Evolutionary conservation across 1,140 invertebrate species (phyloP).

Genomic region (Neomicropteryx cornuta): DNA sequence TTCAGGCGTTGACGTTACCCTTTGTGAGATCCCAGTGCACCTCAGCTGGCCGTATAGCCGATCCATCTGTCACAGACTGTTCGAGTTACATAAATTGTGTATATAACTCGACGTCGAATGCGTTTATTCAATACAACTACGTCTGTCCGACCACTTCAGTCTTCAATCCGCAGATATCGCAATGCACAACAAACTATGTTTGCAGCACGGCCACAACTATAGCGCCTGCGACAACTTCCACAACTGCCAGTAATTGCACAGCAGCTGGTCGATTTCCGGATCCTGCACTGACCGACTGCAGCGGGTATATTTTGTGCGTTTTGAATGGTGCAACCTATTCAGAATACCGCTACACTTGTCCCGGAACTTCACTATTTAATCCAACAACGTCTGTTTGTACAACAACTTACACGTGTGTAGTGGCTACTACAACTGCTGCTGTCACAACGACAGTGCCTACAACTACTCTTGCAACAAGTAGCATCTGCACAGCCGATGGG

Average conservation of each 20-base stretch:
- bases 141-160: slow-evolving; percentile 22
- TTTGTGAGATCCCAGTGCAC: too few relatives aligned
- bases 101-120: slow-evolving; percentile 11
- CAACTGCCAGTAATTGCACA: slow-evolving; percentile 18
- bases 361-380: slow-evolving; percentile 21
- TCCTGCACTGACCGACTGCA: slow-evolving; percentile 20
- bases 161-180: slow-evolving; percentile 16
- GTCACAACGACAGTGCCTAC: slow-evolving; percentile 25
- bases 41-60: too few relatives aligned
- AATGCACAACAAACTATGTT: slow-evolving; percentile 18
- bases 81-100: slow-evolving; percentile 18
- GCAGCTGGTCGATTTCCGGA: slow-evolving; percentile 24
- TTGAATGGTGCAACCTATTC: slow-evolving; percentile 17
- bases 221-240: slow-evolving; percentile 12
- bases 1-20: too few relatives aligned
- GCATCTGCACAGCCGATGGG: slow-evolving; percentile 21
- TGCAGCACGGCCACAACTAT: slow-evolving; percentile 15
- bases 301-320: slow-evolving; percentile 25
- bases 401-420: too few relatives aligned
- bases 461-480: slow-evolving; percentile 16
- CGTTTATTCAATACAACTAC: slow-evolving; percentile 21
- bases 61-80: too few relatives aligned
- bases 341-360: slow-evolving; percentile 24
- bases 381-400: too few relatives aligned
- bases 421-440: slow-evolving; percentile 23